Evolutionary conservation across 2,797 vertebrate genomes (phyloP).

Genomic region (Mallotus villosus): DNA sequence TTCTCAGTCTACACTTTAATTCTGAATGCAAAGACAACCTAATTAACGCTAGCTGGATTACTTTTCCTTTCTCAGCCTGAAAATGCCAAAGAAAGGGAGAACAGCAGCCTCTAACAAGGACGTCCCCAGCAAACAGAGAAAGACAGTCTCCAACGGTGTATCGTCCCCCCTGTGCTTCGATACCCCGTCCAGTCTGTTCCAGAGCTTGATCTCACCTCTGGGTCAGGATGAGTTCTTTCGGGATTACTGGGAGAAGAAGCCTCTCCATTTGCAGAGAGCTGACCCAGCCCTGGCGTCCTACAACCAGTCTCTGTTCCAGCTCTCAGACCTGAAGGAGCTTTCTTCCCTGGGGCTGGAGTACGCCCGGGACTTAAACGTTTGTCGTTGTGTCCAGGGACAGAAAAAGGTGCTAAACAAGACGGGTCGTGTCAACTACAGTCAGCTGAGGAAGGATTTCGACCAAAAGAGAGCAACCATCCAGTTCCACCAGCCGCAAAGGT

Average conservation of each 20-base stretch:
- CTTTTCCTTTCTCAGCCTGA: conserved; percentile 17
- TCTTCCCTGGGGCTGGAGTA: conserved; percentile 76
- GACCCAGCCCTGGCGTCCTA: conserved; percentile 68
- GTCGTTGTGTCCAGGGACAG: conserved; percentile 79
- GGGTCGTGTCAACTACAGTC: conserved; percentile 76
- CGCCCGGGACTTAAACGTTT: conserved; percentile 82
- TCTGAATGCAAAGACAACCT: background rate
- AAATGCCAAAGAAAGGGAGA: conserved; percentile 81
- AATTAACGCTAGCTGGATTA: background rate
- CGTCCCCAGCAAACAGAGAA: conserved; percentile 36
- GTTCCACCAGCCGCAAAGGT: conserved; percentile 93
- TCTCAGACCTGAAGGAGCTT: conserved; percentile 78
- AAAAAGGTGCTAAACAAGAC: conserved; percentile 85
- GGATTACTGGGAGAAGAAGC: conserved; percentile 90
- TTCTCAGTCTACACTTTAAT: too few species aligned
- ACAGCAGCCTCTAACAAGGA: conserved; percentile 18
- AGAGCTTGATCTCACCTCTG: conserved; percentile 84
- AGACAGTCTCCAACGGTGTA: conserved; percentile 49
- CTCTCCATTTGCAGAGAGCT: conserved; percentile 79
- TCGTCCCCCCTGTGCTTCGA: conserved; percentile 69
- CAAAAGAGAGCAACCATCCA: conserved; percentile 89
- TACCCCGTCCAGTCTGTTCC: conserved; percentile 77
- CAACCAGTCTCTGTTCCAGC: conserved; percentile 82
- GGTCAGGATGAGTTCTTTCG: conserved; percentile 78
- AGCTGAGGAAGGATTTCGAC: conserved; percentile 80